Percentiles rank a stretch among this genome's conserved stretches.
Conservation (phyloP, 2,888 invertebrate genomes). For the Athalia rosae region DNA sequence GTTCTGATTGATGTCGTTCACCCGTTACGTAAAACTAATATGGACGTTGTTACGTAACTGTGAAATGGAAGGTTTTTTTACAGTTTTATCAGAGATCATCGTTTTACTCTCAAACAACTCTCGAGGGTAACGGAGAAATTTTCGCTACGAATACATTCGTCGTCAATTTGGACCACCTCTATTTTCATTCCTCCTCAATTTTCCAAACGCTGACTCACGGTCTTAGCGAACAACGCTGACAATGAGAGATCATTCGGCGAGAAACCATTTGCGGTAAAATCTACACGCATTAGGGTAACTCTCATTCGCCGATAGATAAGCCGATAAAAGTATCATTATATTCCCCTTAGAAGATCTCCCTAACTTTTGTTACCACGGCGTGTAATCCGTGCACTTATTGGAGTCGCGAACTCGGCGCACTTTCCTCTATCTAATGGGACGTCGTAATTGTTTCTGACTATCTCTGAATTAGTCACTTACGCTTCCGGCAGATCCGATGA, state of each 20-base stretch:
- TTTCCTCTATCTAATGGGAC: constrained; percentile 30
- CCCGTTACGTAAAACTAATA: constrained; percentile 9
- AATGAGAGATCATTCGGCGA: too few species aligned
- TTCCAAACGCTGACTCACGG: too few species aligned
- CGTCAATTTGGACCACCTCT: too few species aligned
- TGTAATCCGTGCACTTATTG: neutral
- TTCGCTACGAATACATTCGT: neutral
- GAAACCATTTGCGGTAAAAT: too few species aligned
- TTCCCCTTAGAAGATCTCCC: too few species aligned
- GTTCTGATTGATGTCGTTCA: constrained; percentile 19
- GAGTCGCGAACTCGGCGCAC: constrained; percentile 1
- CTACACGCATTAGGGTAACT: too few species aligned
- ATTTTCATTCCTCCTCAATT: too few species aligned
- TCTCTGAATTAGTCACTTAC: constrained; percentile 12
- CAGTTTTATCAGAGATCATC: constrained; percentile 6
- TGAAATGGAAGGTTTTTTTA: neutral
- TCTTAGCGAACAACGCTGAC: too few species aligned
- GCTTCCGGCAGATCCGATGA: neutral
- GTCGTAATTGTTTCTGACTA: constrained; percentile 19
- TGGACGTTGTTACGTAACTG: constrained; percentile 10
- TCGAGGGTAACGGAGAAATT: constrained; percentile 2
- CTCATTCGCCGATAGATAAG: too few species aligned
- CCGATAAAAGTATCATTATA: too few species aligned
- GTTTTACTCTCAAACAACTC: constrained; percentile 21
- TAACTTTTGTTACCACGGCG: too few species aligned